These are phyloP conservation scores for Oedothorax gibbosus DNA, from an alignment of 1,140 invertebrate genomes.

Conservation along the genomic window DNA sequence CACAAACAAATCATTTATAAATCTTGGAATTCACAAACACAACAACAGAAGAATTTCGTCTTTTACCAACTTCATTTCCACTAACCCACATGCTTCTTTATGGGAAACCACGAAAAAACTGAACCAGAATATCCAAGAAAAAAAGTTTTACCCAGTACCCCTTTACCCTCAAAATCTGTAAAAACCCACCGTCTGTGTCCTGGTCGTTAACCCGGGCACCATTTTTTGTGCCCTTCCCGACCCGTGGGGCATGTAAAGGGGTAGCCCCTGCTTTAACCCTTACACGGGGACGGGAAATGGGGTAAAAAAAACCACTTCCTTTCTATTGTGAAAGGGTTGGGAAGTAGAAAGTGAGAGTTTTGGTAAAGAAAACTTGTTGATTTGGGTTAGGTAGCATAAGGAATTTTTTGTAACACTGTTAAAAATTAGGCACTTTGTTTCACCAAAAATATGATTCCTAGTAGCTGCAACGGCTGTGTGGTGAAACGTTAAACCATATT, in stretches of 20 bases:
- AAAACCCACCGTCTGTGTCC: constrained; percentile 19
- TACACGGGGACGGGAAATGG: constrained; percentile 22
- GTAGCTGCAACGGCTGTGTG: too few species aligned
- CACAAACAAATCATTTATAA: too few species aligned
- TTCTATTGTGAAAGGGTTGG: constrained; percentile 38
- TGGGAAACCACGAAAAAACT: background rate
- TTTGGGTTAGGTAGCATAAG: background rate
- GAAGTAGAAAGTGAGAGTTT: background rate
- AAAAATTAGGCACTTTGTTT: too few species aligned
- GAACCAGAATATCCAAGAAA: background rate
- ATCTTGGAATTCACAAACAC: too few species aligned
- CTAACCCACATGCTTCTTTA: background rate
- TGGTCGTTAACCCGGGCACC: constrained; percentile 55
- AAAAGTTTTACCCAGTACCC: constrained; percentile 12
- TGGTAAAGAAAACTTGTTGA: background rate
- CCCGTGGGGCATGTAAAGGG: constrained; percentile 24
- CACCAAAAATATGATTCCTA: too few species aligned
- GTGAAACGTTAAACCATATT: too few species aligned
- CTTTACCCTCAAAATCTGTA: constrained; percentile 21
- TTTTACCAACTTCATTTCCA: too few species aligned
- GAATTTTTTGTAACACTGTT: too few species aligned
- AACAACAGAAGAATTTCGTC: too few species aligned
- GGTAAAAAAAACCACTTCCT: constrained; percentile 40
- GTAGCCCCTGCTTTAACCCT: constrained; percentile 19
- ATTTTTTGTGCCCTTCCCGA: constrained; percentile 28